Base-by-base conservation (phyloP, 2,888 invertebrate species). In the Drosophila sordidapex region DNA sequence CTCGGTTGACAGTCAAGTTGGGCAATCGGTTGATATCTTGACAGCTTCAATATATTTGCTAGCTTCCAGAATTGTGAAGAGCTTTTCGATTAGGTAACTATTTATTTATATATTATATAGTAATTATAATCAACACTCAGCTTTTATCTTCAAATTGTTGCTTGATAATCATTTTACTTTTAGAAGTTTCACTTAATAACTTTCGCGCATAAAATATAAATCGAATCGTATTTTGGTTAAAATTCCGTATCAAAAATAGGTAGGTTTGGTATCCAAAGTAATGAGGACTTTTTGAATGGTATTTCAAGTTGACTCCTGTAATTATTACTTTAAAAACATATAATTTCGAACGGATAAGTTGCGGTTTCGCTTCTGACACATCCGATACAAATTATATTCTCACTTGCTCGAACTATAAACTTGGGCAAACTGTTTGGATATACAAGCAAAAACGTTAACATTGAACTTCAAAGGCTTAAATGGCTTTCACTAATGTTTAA, bases 401-500 rank as follows among this genome's bases (percentile, higher is more conserved):
- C 21, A 43, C 21, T 21, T 15, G 25, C 25, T 15, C 15, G 15
- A 46, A 25, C 25, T 8, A 15, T 25, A 25, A 29, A 2, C 33
- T 35, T 57, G 33, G 25, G 1, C 25, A 35, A 46, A 31, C 52
- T 13, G 29, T 36, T 13, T 18, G 43, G 13, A 52, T 52, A 64
- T 43, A 48, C 31, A 31, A 38, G 35, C 27, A 40, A 15, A 31
- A 43, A 35, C 54, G 48, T 36, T 48, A 48, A 54, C 33, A 38
- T 11, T 62, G 53, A 40, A 51, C 10, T 54, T 33, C 36, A 52
- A 48, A 33, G 52, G 70, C 31, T 60, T 49, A 48, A 21, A 51
- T 49, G 33, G 60, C 38, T 35, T 36, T 51, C 35, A 40, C 58
- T 72, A 56, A 58, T 58, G 53, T 53, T 43, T 21, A 59, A 66